phyloP scores from a whole-genome alignment of 1,140 invertebrate species.

The Papilio xuthus region DNA sequence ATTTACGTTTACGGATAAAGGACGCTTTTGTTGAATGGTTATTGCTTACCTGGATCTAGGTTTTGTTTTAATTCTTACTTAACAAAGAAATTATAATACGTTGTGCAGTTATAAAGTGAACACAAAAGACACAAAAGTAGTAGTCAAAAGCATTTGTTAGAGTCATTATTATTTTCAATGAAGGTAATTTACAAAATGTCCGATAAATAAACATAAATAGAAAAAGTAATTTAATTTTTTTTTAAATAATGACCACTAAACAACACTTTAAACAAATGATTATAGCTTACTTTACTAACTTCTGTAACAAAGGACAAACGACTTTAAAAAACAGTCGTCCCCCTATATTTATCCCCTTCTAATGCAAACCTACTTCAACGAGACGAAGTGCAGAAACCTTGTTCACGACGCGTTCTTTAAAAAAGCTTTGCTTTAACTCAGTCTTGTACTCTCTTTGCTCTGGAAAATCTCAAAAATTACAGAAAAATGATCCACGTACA shows the following conservation, averaged over 20 bases:
- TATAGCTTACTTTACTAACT: neutral
- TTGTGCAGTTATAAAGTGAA: neutral
- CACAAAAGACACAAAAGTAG: no score
- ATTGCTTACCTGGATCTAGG: neutral
- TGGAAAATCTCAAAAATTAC: conserved; percentile 60
- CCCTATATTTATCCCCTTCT: conserved; percentile 33
- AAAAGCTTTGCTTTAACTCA: conserved; percentile 31
- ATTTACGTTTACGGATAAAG: conserved; percentile 54
- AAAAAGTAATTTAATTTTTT: no score
- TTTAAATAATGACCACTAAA: no score
- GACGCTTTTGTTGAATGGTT: conserved; percentile 36
- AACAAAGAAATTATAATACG: neutral
- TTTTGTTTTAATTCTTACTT: neutral
- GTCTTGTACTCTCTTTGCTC: conserved; percentile 38
- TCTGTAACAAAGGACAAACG: neutral
- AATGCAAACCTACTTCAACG: conserved; percentile 25
- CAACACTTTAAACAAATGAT: neutral
- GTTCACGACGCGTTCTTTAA: conserved; percentile 25
- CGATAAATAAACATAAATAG: no score
- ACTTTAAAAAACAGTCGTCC: neutral
- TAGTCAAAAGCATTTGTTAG: no score
- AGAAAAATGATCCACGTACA: conserved; percentile 61
- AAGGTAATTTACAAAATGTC: no score
- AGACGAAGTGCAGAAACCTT: neutral
- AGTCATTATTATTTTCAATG: no score